Evolutionary conservation across 2,797 vertebrate species (phyloP), one percentile per base, ranked within the genome.

Genomic region (Artibeus jamaicensis): DNA sequence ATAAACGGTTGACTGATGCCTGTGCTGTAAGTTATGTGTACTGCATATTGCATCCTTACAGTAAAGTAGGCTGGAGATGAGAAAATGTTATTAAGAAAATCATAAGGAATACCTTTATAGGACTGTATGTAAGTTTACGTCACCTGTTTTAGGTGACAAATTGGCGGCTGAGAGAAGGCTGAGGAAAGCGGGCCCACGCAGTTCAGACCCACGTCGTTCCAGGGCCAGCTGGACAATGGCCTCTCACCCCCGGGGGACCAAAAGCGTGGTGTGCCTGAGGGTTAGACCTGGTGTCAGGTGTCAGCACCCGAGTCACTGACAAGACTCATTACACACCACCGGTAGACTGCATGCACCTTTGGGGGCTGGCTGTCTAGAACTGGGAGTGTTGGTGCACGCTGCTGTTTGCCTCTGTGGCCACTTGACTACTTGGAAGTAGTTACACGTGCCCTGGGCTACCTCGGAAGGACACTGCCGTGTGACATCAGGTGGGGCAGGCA

Each of bases 151-250:
- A 6, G 44, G 46, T 10, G 32, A 21, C 73, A 21, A 0, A 50
- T 1, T 6, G 18, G 19, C 9, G 5, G 18, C 29, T 12, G 73
- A 11, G 46, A 11, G 44, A 11, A 21, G 44, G 44, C 29, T 6
- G 0, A 1, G 9, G 9, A 3, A 6, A n/a, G 44, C 18, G 5
- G 42, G 5, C 73, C n/a, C 18, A 18, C 29, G 2, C 29, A 19
- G 29, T 7, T 48, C 44, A 19, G 4, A 48, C 29, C 16, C 9
- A 1, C 11, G 32, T 19, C 21, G 11, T 34, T 0, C 46, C 3
- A 22, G 74, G 32, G 32, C 32, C 74, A 34, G 46, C 1, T 12
- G 74, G 18, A 34, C 74, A 1, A 9, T 3, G 21, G 77, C 46
- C 29, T 29, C 37, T 21, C 18, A 9, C 34, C 2, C 0, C 48